phyloP scores from a whole-genome alignment of 2,113 vertebrate genomes.

The Azemiops feae region DNA sequence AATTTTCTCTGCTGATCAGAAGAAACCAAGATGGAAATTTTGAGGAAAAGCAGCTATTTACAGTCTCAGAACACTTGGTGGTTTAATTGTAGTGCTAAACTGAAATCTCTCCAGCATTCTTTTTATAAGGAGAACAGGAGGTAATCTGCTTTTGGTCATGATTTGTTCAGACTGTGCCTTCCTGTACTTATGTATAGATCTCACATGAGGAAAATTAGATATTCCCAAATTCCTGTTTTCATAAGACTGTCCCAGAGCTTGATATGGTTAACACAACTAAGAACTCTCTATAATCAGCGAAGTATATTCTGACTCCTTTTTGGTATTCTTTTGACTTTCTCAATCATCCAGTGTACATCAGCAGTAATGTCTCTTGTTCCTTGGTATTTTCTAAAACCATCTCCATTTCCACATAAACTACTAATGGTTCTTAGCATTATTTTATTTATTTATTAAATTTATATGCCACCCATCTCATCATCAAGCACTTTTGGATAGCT shows the following conservation, averaged over 20 bases:
- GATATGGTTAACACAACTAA: not conserved
- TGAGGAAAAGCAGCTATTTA: not conserved
- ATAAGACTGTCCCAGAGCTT: not conserved
- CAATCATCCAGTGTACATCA: not conserved
- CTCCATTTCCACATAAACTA: not conserved
- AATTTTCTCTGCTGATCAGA: not conserved
- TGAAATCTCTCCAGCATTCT: not conserved
- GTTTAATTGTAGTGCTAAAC: not conserved
- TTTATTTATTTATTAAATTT: not conserved
- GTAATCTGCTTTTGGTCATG: not conserved
- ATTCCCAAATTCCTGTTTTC: not conserved
- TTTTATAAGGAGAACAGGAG: not conserved
- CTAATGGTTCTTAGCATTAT: not conserved
- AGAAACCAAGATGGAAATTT: not conserved
- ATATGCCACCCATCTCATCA: not conserved
- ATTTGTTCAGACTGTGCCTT: not conserved
- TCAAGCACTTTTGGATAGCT: not conserved
- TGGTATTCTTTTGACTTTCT: not conserved
- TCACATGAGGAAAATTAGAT: not conserved
- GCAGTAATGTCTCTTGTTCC: not conserved
- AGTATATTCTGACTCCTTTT: not conserved
- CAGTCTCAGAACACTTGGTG: not conserved
- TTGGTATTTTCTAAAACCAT: not conserved
- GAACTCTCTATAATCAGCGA: not conserved
- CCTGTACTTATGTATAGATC: not conserved